Percentiles rank a stretch among this genome's conserved stretches.
phyloP scores from a whole-genome alignment of 53 echinoderm and acorn worm species.

The Henricia sp. region DNA sequence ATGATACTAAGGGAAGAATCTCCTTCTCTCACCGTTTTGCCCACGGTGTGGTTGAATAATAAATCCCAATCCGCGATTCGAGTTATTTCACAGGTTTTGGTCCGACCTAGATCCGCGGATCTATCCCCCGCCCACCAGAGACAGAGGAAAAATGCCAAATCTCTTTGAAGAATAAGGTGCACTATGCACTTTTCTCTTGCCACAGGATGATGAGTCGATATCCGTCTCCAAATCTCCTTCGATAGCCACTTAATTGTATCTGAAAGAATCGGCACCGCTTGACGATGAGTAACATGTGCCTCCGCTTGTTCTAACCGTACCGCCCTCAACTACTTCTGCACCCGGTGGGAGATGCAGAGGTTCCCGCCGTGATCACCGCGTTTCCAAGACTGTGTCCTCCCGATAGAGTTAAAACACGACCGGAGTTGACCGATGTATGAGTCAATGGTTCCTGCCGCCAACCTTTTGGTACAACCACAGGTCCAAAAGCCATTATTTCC shows the following conservation, averaged over 20 bases:
- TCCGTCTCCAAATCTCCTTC: too few relatives aligned
- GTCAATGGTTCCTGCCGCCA: neutral
- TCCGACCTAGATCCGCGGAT: neutral
- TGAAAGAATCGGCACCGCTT: slow-evolving; percentile 1
- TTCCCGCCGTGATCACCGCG: neutral
- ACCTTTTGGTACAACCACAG: neutral
- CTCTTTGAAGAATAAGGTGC: too few relatives aligned
- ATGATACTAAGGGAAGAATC: neutral
- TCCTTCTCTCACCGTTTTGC: neutral
- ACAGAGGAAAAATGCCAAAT: neutral
- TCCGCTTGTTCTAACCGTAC: neutral
- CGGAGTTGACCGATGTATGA: neutral
- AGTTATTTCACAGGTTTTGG: neutral
- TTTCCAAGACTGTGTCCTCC: neutral
- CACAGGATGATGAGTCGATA: too few relatives aligned
- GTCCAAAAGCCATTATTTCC: neutral
- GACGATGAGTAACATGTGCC: slow-evolving; percentile 2
- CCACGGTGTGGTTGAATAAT: neutral
- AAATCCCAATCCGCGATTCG: neutral
- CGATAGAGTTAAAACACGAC: neutral
- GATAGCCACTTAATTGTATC: too few relatives aligned
- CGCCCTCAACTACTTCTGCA: slow-evolving; percentile 2
- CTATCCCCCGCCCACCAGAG: slow-evolving; percentile 2
- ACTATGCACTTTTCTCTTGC: too few relatives aligned
- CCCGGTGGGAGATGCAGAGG: neutral